phyloP scores from a whole-genome alignment of 2,113 vertebrate species.

The Archilochus colubris region DNA sequence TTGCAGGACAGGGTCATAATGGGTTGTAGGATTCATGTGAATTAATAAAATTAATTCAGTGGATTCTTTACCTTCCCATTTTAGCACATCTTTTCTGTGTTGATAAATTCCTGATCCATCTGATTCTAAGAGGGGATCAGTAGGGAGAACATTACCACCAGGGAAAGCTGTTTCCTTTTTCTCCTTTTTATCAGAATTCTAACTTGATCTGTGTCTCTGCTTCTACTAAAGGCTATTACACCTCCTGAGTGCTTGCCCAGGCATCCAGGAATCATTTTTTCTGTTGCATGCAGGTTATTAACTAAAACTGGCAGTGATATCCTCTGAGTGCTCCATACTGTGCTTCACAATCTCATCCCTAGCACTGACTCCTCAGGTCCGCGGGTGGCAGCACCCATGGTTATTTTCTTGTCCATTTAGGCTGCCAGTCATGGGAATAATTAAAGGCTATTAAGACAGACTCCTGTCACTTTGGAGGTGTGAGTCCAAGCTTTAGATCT shows the following conservation, averaged over 20 bases:
- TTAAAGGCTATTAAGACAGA: neutral
- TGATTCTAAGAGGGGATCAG: neutral
- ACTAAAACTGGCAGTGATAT: neutral
- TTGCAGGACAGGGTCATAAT: neutral
- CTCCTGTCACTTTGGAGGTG: neutral
- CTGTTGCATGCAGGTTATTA: too few species aligned
- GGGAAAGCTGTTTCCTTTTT: neutral
- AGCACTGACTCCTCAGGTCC: accelerated
- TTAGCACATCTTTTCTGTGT: neutral
- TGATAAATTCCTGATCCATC: neutral
- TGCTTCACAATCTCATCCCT: accelerated
- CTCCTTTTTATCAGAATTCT: neutral
- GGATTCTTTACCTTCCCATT: accelerated
- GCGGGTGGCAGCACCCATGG: neutral
- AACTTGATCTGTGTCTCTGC: neutral
- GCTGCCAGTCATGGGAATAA: neutral
- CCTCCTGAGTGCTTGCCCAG: accelerated
- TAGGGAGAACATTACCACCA: neutral
- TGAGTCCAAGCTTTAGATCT: neutral
- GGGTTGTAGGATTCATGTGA: neutral
- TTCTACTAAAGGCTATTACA: accelerated
- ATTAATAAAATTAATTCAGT: neutral
- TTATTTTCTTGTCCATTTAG: neutral
- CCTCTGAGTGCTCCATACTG: neutral
- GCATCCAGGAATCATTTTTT: neutral